phyloP scores from a whole-genome alignment of 2,113 vertebrate genomes.

The Pachyramphus minor region DNA sequence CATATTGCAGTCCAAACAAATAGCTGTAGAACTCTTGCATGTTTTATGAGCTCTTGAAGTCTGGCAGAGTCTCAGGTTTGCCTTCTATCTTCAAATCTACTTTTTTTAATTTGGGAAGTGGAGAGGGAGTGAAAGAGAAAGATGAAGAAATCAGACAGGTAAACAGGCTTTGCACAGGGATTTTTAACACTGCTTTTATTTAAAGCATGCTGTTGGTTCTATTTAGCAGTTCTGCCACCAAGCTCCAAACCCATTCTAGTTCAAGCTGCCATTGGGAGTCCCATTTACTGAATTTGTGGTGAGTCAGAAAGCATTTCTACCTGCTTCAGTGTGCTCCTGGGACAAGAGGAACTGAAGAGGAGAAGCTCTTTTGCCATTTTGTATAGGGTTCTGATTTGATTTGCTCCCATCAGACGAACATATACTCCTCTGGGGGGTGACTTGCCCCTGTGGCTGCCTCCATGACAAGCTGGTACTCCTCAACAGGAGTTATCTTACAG shows the following conservation, averaged over 20 bases:
- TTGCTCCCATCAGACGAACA: not conserved
- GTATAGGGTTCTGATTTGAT: not conserved
- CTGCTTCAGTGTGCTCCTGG: not conserved
- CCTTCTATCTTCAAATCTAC: not conserved
- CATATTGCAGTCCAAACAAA: not conserved
- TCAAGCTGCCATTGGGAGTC: not conserved
- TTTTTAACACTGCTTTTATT: conserved; percentile 29
- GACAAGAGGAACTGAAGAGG: not conserved
- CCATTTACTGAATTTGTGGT: conserved; percentile 7
- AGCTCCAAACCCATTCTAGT: not conserved
- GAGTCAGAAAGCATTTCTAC: not conserved
- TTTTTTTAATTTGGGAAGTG: not conserved
- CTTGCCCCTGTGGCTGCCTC: not conserved
- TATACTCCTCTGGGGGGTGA: not conserved
- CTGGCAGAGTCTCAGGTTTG: not conserved
- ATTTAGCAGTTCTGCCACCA: not conserved
- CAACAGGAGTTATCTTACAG: not conserved
- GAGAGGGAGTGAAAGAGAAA: not conserved
- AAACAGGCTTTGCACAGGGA: not conserved
- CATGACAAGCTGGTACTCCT: not conserved
- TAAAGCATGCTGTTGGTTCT: conserved; percentile 7
- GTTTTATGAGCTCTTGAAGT: not conserved
- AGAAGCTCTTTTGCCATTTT: not conserved
- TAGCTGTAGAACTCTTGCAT: rapidly evolving
- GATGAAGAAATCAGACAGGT: not conserved